phyloP scores from a whole-genome alignment of 1,140 invertebrate genomes.

The Eriocheir sinensis region DNA sequence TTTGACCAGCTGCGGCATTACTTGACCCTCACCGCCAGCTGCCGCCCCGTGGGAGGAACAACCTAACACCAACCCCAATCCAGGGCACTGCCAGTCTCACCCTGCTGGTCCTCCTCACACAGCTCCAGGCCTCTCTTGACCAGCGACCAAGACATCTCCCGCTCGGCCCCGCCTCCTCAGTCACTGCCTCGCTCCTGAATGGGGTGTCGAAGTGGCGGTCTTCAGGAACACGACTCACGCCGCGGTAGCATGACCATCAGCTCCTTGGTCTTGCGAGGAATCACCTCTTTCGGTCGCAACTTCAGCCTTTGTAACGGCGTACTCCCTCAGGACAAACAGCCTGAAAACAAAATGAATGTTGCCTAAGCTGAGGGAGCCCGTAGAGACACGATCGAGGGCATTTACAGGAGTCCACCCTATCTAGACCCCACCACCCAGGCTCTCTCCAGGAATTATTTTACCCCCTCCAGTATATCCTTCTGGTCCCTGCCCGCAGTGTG shows the following conservation, averaged over 20 bases:
- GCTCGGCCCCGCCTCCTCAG: not conserved
- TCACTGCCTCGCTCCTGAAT: not conserved
- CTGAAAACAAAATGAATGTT: too few species aligned
- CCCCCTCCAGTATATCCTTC: too few species aligned
- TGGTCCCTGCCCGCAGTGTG: too few species aligned
- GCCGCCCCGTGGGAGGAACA: not conserved
- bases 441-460: too few species aligned
- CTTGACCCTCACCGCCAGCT: not conserved
- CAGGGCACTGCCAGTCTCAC: not conserved
- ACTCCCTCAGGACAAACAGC: too few species aligned
- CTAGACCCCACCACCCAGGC: too few species aligned
- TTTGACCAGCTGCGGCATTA: not conserved
- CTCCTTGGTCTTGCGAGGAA: too few species aligned
- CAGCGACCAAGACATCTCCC: constrained; percentile 68
- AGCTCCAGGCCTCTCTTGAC: constrained; percentile 61
- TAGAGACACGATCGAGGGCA: too few species aligned
- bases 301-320: too few species aligned
- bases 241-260: not conserved
- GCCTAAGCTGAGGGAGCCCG: too few species aligned
- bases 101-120: constrained; percentile 50
- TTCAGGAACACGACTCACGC: not conserved
- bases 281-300: too few species aligned
- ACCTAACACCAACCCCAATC: not conserved
- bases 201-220: not conserved
- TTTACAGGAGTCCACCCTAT: too few species aligned